These are phyloP conservation scores for Tuberolachnus salignus DNA, from an alignment of 2,888 invertebrate species.

Conservation along the genomic window DNA sequence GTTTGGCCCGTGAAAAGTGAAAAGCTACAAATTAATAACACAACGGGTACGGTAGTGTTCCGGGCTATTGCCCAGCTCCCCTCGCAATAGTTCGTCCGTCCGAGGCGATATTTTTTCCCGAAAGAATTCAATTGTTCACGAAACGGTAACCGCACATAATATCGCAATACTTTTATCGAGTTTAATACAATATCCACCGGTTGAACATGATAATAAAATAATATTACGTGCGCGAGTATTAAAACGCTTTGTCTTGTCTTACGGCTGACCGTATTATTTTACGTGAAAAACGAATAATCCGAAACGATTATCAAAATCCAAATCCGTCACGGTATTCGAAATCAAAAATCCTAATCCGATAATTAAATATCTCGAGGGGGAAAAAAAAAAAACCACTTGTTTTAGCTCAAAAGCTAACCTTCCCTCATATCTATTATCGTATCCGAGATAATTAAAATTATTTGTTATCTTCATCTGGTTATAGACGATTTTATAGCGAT, in stretches of 20 bases:
- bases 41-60: neutral
- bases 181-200: neutral
- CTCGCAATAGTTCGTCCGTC: neutral
- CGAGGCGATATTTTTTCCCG: neutral
- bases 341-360: too few relatives aligned
- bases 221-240: neutral
- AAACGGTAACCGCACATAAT: neutral
- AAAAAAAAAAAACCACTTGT: neutral
- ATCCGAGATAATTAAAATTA: too few relatives aligned
- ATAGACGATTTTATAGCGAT: too few relatives aligned
- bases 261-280: neutral
- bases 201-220: too few relatives aligned
- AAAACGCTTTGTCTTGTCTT: too few relatives aligned
- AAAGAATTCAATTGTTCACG: slow-evolving; percentile 11
- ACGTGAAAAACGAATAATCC: neutral
- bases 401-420: too few relatives aligned
- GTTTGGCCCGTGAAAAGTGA: neutral
- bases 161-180: neutral
- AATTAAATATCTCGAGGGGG: too few relatives aligned
- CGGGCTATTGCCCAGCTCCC: neutral
- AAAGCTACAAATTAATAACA: slow-evolving; percentile 9
- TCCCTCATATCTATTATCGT: too few relatives aligned
- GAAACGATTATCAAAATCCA: too few relatives aligned
- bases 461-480: too few relatives aligned
- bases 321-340: too few relatives aligned